Conservation (phyloP, 1,140 invertebrate genomes). For the Cardiocondyla obscurior region DNA sequence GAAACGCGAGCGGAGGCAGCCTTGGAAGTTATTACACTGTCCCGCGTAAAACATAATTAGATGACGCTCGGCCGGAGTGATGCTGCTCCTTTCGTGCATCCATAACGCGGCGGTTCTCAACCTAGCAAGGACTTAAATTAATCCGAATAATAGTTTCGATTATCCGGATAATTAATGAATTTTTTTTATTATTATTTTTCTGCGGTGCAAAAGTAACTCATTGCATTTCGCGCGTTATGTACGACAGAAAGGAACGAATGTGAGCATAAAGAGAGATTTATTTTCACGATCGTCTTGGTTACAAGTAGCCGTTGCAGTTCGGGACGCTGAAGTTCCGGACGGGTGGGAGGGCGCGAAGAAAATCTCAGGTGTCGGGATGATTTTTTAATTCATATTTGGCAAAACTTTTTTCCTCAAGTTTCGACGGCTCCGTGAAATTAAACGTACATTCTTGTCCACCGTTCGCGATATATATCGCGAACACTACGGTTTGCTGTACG, state of each 20-base stretch:
- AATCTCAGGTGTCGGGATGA: not conserved
- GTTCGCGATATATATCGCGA: slow-evolving; percentile 58
- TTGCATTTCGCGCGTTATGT: not conserved
- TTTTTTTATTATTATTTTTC: not conserved
- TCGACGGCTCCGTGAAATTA: not conserved
- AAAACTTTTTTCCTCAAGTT: not conserved
- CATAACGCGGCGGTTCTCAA: slow-evolving; percentile 48
- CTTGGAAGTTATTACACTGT: slow-evolving; percentile 70
- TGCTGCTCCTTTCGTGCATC: slow-evolving; percentile 26
- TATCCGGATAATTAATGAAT: slow-evolving; percentile 35
- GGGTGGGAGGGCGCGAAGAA: not conserved
- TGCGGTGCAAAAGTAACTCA: too few species aligned
- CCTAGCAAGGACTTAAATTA: slow-evolving; percentile 59
- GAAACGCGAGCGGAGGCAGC: slow-evolving; percentile 50
- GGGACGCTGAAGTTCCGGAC: not conserved
- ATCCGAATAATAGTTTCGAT: slow-evolving; percentile 1
- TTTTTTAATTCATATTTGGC: not conserved
- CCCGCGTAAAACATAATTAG: slow-evolving; percentile 74
- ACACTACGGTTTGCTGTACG: slow-evolving; percentile 8
- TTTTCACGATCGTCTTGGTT: not conserved
- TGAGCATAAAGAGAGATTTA: not conserved
- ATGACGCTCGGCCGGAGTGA: slow-evolving; percentile 62
- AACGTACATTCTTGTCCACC: slow-evolving; percentile 21
- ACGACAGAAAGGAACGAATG: not conserved
- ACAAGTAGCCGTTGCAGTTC: not conserved